A percentile compares a stretch with the other conserved stretches of the same genome.
Evolutionary conservation across 2,797 vertebrate species (phyloP).

Genomic region (Fistularia commersonii): DNA sequence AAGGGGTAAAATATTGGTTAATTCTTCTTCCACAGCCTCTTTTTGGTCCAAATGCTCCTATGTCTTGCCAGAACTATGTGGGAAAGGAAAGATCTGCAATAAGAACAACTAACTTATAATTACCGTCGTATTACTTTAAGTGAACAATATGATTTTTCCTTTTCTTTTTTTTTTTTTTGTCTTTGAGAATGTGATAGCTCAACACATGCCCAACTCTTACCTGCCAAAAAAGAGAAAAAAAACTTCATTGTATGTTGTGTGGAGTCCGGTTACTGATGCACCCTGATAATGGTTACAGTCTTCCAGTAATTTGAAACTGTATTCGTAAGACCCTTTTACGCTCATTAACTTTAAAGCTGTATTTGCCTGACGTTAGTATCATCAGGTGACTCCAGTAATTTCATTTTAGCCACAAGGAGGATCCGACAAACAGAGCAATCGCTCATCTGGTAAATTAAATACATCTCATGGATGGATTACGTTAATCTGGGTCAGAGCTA

Average conservation of each 20-base stretch:
- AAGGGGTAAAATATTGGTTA: too few relatives aligned
- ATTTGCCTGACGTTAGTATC: slow-evolving; percentile 1
- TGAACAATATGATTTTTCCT: not conserved
- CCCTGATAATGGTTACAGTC: not conserved
- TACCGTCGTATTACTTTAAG: not conserved
- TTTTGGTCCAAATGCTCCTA: too few relatives aligned
- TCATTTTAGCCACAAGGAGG: slow-evolving; percentile 14
- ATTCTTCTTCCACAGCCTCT: too few relatives aligned
- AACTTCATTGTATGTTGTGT: not conserved
- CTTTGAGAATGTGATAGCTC: too few relatives aligned
- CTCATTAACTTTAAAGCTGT: not conserved
- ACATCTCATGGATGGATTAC: slow-evolving; percentile 3
- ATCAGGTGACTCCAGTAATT: slow-evolving; percentile 16
- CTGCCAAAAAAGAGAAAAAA: too few relatives aligned
- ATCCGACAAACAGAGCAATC: slow-evolving; percentile 1
- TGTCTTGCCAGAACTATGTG: too few relatives aligned
- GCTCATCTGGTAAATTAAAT: slow-evolving; percentile 18
- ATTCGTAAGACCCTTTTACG: not conserved
- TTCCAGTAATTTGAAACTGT: not conserved
- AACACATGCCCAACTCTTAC: too few relatives aligned
- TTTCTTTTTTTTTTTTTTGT: too few relatives aligned
- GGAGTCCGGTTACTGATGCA: slow-evolving; percentile 4
- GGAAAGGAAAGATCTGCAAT: too few relatives aligned
- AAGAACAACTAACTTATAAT: not conserved
- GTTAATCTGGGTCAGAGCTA: too few relatives aligned